Base-by-base conservation (phyloP, 1,140 invertebrate species). In the Rhagoletis pomonella region DNA sequence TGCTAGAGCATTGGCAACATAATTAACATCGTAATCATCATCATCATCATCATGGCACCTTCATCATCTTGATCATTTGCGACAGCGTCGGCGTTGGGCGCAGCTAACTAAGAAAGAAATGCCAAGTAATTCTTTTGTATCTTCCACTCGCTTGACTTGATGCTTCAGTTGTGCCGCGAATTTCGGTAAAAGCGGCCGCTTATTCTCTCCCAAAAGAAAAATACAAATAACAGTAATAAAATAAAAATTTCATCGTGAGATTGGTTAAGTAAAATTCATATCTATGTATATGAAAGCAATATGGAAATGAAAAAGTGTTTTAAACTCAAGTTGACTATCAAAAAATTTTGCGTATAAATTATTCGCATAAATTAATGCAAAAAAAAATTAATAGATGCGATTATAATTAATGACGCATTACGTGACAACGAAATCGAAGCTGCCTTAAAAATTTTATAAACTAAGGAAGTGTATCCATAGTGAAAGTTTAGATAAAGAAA, bases 151-250 rank as follows among this genome's bases (percentile, higher is more conserved):
- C 4, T 19, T 50, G n/a, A 77, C 44, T 50, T 77, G 44, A 55
- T 77, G 73, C 73, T 58, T 81, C 73, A 81, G 73, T 81, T 81
- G 73, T 81, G 73, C 14, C 44, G 47, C 47, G 47, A 81, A 81
- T 81, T 81, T 81, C 50, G 73, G 73, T 55, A 81, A 81, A 81
- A 81, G 47, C 73, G 73, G 73, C 47, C 19, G 73, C 47, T 81
- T 81, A 50, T 19, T 47, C 9, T 50, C 44, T 67, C 1, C 17
- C 17, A 39, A 64, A 64, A n/a, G 64, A 39, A 67, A 67, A 6
- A 4, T 14, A 64, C 4, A 3, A 67, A 6, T 67, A 67, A 67
- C 6, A 10, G 29, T 14, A 67, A 67, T 29, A 4, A 19, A 29
- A 67, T 29, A 67, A 9, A 14, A 17, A 17, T 12, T n/a, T 17